phyloP scores from a whole-genome alignment of 2,113 vertebrate species.

The Pseudorhombus dupliciocellatus region DNA sequence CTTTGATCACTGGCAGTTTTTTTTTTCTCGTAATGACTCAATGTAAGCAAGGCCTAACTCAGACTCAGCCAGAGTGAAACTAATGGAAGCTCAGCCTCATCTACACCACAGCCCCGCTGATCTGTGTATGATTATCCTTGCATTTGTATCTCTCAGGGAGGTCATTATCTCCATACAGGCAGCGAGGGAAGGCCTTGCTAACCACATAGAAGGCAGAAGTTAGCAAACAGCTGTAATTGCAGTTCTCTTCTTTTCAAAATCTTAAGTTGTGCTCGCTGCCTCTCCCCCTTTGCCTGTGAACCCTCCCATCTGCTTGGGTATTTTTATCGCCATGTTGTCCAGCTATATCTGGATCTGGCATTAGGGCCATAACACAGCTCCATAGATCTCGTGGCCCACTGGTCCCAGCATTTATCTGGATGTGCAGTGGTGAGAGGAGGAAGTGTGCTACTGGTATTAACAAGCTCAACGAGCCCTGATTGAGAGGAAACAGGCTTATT shows the following conservation, averaged over 20 bases:
- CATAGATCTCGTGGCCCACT: conserved; percentile 32
- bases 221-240: conserved; percentile 72
- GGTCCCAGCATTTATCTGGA: conserved; percentile 40
- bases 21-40: conserved; percentile 8
- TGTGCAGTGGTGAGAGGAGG: conserved; percentile 29
- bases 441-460: conserved; percentile 53
- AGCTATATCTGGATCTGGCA: conserved; percentile 75
- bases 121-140: conserved; percentile 61
- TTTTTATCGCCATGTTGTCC: conserved; percentile 76
- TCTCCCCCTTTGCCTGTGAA: conserved; percentile 58
- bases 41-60: not conserved
- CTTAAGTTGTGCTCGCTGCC: conserved; percentile 60
- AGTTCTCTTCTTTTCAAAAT: conserved; percentile 67
- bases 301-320: conserved; percentile 75
- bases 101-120: conserved; percentile 34
- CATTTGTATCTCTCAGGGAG: conserved; percentile 63
- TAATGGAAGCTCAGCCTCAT: conserved; percentile 15
- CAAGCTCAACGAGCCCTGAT: conserved; percentile 7
- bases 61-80: conserved; percentile 25
- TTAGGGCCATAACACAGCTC: conserved; percentile 50
- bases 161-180: conserved; percentile 63
- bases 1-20: conserved; percentile 6
- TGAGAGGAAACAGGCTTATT: not conserved
- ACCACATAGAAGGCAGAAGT: conserved; percentile 71
- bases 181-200: conserved; percentile 57